Evolutionary conservation across 2,888 invertebrate species (phyloP), one percentile per base, ranked within the genome.

Genomic region (Sericinus montela): DNA sequence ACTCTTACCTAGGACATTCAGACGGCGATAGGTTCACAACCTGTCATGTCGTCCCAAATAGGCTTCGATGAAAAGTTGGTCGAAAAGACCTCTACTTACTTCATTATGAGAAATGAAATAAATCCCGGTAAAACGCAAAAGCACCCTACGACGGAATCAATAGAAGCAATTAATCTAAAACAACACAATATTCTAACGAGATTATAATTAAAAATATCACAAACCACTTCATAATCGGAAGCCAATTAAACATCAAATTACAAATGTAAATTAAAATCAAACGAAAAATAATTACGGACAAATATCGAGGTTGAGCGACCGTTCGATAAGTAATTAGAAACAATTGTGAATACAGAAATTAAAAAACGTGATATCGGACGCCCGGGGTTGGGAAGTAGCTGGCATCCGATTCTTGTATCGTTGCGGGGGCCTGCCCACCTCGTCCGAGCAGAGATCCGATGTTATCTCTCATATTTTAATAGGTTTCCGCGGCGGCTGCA

Each of bases 381-480:
- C 67, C n/a, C n/a, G n/a, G 69, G 65, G 64, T 60, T 72, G 73
- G n/a, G 78, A 78, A 78, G 82, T 75, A 79, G 77, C 76, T 64
- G 71, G 68, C 72, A 72, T 71, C 69, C 63, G 75, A 76, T 68
- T 73, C 74, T 81, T 73, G 81, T 83, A 81, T 80, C 76, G 76
- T 32, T n/a, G 11, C 32, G 11, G 60, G 67, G 81, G 67, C 80
- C 84, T 63, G 75, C 85, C 83, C 84, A 84, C 78, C 78, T 80
- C 79, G 76, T 77, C 78, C 74, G 71, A 67, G 80, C 81, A 81
- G 79, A 82, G 82, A 83, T 75, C 67, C 72, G 87, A 87, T 87
- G 78, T 85, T 87, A 87, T 87, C 87, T 83, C 58, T 69, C 74
- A 81, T 83, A 84, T 84, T 87, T 85, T 86, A 86, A 86, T 86